Evolutionary conservation across 2,888 invertebrate genomes (phyloP).

Genomic region (Mythimna lalbum): DNA sequence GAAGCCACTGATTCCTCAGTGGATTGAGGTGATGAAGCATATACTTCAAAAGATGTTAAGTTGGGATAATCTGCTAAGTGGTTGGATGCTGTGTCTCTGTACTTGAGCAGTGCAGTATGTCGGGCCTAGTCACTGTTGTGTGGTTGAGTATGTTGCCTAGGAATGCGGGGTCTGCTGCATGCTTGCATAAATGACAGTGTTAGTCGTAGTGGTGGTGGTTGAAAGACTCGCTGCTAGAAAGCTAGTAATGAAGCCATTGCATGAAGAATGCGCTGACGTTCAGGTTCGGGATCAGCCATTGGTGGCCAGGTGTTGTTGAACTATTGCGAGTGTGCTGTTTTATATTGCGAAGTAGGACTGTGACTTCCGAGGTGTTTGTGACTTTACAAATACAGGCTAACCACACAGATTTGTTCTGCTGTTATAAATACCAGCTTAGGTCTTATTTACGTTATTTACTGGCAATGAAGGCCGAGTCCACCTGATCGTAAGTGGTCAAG

Average conservation of each 20-base stretch:
- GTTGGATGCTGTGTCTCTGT: not conserved
- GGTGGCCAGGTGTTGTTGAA: not conserved
- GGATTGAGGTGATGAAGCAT: not conserved
- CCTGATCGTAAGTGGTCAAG: constrained; percentile 5
- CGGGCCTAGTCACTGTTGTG: not conserved
- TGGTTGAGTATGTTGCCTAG: not conserved
- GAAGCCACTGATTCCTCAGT: not conserved
- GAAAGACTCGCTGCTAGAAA: not conserved
- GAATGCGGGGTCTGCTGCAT: not conserved
- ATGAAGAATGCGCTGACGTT: not conserved
- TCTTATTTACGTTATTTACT: not conserved
- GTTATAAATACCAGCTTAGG: not conserved
- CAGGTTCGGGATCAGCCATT: not conserved
- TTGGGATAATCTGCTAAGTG: not conserved
- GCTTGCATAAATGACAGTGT: not conserved
- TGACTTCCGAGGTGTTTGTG: not conserved
- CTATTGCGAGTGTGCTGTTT: not conserved
- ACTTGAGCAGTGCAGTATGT: not conserved
- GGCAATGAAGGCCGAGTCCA: not conserved
- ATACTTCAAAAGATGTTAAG: not conserved
- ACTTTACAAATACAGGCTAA: not conserved
- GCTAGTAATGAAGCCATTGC: not conserved
- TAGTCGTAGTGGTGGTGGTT: not conserved
- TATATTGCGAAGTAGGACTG: not conserved
- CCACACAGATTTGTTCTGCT: not conserved